phyloP scores from a whole-genome alignment of 2,888 invertebrate genomes.

The Chymomyza amoena region DNA sequence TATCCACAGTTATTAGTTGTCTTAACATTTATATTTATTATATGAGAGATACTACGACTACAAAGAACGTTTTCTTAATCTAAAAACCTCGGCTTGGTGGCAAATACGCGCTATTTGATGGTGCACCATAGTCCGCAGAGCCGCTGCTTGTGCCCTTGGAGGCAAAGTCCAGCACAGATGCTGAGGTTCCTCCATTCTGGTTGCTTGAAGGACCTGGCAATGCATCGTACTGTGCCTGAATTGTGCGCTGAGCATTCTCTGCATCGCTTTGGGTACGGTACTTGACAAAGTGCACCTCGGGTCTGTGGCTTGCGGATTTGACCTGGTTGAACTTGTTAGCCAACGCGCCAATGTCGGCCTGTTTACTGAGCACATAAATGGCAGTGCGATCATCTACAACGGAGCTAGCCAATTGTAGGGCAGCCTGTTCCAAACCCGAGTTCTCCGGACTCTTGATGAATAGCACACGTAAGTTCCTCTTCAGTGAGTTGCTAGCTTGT shows the following conservation, averaged over 20 bases:
- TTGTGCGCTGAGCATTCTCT: slow-evolving; percentile 71
- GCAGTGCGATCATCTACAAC: slow-evolving; percentile 73
- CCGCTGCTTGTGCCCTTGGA: slow-evolving; percentile 38
- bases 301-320: slow-evolving; percentile 58
- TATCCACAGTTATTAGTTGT: not conserved
- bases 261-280: slow-evolving; percentile 75
- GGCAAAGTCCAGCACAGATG: slow-evolving; percentile 68
- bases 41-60: slow-evolving; percentile 1
- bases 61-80: slow-evolving; percentile 13
- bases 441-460: slow-evolving; percentile 77
- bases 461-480: slow-evolving; percentile 72
- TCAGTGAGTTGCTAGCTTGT: slow-evolving; percentile 52
- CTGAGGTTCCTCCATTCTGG: slow-evolving; percentile 61
- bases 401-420: slow-evolving; percentile 66
- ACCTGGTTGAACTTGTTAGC: slow-evolving; percentile 63
- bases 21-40: not conserved
- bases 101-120: slow-evolving; percentile 58
- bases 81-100: slow-evolving; percentile 65
- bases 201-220: slow-evolving; percentile 62
- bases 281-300: slow-evolving; percentile 76
- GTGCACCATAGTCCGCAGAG: slow-evolving; percentile 27
- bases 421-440: slow-evolving; percentile 68
- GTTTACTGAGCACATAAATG: slow-evolving; percentile 73
- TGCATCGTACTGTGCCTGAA: slow-evolving; percentile 73
- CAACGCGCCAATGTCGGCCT: slow-evolving; percentile 68